Evolutionary conservation across 2,797 vertebrate species (phyloP).

Genomic region (Crocodylus rhombifer): DNA sequence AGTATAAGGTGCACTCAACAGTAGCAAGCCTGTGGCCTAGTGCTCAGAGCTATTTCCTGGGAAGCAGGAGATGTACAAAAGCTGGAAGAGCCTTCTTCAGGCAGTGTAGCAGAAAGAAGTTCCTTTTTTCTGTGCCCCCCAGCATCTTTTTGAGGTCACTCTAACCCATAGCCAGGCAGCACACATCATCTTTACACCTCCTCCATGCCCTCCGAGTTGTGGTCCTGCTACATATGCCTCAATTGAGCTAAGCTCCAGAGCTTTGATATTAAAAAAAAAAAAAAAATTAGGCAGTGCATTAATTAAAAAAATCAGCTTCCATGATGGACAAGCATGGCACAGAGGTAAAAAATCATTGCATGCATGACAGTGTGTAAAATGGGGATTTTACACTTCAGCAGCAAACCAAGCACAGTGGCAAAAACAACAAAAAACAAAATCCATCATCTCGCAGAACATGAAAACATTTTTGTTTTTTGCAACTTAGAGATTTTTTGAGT

Average conservation of each 20-base stretch:
- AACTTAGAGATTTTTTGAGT: background rate
- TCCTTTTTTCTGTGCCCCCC: too few species aligned
- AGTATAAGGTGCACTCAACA: too few species aligned
- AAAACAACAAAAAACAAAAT: background rate
- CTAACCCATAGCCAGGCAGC: too few species aligned
- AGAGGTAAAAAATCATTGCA: background rate
- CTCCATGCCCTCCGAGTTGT: background rate
- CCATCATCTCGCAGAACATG: background rate
- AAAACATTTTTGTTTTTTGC: background rate
- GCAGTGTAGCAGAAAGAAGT: too few species aligned
- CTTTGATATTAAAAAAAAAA: background rate
- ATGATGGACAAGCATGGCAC: background rate
- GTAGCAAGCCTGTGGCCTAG: too few species aligned
- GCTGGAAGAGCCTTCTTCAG: too few species aligned
- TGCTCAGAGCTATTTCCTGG: too few species aligned
- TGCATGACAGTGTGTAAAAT: background rate
- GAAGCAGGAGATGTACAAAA: too few species aligned
- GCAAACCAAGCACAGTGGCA: background rate
- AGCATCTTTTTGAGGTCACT: too few species aligned
- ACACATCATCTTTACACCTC: too few species aligned
- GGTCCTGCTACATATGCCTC: background rate
- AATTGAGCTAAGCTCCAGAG: rapidly evolving
- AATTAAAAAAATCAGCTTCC: background rate
- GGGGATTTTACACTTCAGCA: background rate
- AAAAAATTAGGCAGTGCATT: rapidly evolving